Percentiles rank a stretch among this genome's conserved stretches.
These are phyloP conservation scores for Hapalemur alaotrensis DNA, from an alignment of 2,797 vertebrate genomes.

Conservation along the genomic window DNA sequence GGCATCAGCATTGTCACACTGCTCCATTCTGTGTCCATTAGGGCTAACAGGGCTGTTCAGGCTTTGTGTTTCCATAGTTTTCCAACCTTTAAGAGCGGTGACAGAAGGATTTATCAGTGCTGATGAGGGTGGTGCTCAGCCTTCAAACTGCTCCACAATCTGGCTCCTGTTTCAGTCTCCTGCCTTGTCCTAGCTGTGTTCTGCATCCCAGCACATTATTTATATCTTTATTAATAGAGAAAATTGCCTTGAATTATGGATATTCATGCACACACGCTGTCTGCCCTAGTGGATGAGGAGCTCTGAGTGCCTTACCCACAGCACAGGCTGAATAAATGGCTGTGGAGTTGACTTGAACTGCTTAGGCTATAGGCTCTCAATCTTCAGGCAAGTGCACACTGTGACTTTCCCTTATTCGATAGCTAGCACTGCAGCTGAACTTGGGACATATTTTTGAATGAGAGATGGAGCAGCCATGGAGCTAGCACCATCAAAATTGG, in stretches of 20 bases:
- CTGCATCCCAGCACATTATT: not conserved
- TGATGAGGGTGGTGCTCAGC: not conserved
- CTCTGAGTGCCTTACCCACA: not conserved
- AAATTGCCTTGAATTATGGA: conserved; percentile 15
- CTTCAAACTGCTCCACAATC: not conserved
- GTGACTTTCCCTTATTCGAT: not conserved
- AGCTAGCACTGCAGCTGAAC: not conserved
- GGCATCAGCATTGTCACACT: not conserved
- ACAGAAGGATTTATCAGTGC: conserved; percentile 8
- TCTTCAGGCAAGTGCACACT: rapidly evolving
- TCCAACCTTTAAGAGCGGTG: not conserved
- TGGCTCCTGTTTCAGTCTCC: not conserved
- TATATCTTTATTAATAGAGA: conserved; percentile 41
- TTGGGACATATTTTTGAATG: not conserved
- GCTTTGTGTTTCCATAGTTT: not conserved
- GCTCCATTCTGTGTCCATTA: not conserved
- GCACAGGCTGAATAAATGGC: not conserved
- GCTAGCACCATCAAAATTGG: not conserved
- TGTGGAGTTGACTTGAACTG: not conserved
- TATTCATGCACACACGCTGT: not conserved
- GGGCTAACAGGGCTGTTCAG: not conserved
- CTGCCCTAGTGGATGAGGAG: not conserved
- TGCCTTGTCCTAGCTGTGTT: not conserved
- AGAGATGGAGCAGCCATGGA: not conserved
- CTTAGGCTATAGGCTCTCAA: not conserved